These are phyloP conservation scores for Campylorhamphus procurvoides DNA, from an alignment of 2,113 vertebrate species.

Conservation along the genomic window DNA sequence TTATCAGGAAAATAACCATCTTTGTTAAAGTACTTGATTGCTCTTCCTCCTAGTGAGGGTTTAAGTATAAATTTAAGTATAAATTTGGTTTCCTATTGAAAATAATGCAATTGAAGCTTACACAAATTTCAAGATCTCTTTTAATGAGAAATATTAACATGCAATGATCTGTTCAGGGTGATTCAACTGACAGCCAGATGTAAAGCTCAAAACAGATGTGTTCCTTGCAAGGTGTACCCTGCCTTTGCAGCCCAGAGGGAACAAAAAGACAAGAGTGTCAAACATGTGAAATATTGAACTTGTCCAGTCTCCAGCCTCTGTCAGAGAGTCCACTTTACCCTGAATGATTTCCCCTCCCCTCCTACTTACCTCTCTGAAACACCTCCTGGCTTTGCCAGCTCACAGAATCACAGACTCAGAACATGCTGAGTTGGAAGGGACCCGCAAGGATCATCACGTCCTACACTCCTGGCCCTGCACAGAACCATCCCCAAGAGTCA, in stretches of 20 bases:
- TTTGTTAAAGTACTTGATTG: not conserved
- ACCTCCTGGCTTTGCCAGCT: not conserved
- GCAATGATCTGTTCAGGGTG: not conserved
- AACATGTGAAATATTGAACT: not conserved
- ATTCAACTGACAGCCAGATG: not conserved
- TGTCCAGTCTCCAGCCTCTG: not conserved
- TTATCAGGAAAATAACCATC: not conserved
- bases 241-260: not conserved
- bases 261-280: accelerated
- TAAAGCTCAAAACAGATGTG: not conserved
- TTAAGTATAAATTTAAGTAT: not conserved
- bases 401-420: not conserved
- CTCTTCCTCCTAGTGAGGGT: not conserved
- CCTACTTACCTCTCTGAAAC: not conserved
- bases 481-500: not conserved
- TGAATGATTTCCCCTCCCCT: not conserved
- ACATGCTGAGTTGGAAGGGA: not conserved
- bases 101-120: not conserved
- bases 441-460: not conserved
- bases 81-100: not conserved
- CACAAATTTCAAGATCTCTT: not conserved
- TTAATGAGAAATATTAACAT: not conserved
- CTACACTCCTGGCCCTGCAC: not conserved
- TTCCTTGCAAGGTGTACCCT: not conserved
- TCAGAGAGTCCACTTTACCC: not conserved